Base-by-base conservation (phyloP, 2,797 vertebrate genomes). In the Gila robusta region DNA sequence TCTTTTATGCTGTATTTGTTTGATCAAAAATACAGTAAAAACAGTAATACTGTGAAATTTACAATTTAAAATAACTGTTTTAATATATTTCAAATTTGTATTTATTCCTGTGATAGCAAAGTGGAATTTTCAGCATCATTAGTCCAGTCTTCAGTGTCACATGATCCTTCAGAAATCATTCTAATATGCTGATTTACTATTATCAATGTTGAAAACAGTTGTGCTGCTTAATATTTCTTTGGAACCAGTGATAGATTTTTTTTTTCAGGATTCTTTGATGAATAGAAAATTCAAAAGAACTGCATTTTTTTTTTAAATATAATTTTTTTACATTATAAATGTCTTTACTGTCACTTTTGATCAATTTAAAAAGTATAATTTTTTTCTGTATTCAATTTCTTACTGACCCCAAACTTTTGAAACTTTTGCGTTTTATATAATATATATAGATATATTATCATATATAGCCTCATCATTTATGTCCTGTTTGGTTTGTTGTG, bases 381-480 rank as follows among this genome's bases (percentile, higher is more conserved):
- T 16, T 72, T 56, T 83, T 37, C 21, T 74, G 0, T 83, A 21
- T 49, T 72, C 2, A 11, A 12, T 26, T 62, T 26, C 23, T 62
- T 12, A 2, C 23, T 12, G 56, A 62, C 10, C 56, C 4, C 23
- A 12, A 62, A 59, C 23, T 11, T 56, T n/a, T 59, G 9, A 26
- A 32, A 32, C 32, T 32, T 32, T 32, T 32, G 32, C 32, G 32
- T 32, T 32, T 32, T 32, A 32, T 62, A 54, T 54, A 21, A 49
- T 54, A 23, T 9, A 6, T 5, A 14, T 64, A 64, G 11, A 62
- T 59, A 4, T n/a, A 59, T 59, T 0, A 9, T 17, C 1, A 10
- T n/a, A 62, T 5, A 64, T 28, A 82, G 73, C 21, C 66, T 90
- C 41, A 49, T 56, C 44, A 64, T 12, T 74, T 52, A 44, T 76